Evolutionary conservation across 2,888 invertebrate species (phyloP).

Genomic region (Oeneis ivallda): DNA sequence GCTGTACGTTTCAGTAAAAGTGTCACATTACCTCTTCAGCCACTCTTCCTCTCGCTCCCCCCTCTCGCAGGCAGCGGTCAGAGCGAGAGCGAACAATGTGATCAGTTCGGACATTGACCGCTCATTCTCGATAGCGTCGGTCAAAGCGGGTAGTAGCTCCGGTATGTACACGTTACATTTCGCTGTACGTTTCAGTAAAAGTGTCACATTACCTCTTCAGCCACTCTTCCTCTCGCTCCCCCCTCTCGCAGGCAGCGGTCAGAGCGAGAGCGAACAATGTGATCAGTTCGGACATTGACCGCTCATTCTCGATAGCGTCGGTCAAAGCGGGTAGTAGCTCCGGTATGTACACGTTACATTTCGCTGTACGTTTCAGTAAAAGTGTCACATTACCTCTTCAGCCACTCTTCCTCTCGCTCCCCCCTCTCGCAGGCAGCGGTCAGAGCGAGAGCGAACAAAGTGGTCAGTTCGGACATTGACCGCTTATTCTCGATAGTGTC

Average conservation of each 20-base stretch:
- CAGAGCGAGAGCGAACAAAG: too few relatives aligned
- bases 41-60: conserved; percentile 3
- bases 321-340: too few relatives aligned
- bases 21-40: too few relatives aligned
- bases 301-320: too few relatives aligned
- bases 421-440: too few relatives aligned
- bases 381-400: conserved; percentile 38
- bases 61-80: conserved; percentile 40
- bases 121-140: conserved; percentile 21
- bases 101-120: conserved; percentile 39
- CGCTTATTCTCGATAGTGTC: too few relatives aligned
- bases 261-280: conserved; percentile 51
- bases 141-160: conserved; percentile 37
- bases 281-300: conserved; percentile 41
- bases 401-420: conserved; percentile 32
- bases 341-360: too few relatives aligned
- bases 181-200: not conserved
- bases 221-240: conserved; percentile 6
- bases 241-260: conserved; percentile 35
- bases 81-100: conserved; percentile 49
- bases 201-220: conserved; percentile 36
- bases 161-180: conserved; percentile 47
- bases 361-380: too few relatives aligned
- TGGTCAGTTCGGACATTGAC: too few relatives aligned
- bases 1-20: not conserved